Conservation (phyloP, 2,888 invertebrate species). For the Macaria notata region DNA sequence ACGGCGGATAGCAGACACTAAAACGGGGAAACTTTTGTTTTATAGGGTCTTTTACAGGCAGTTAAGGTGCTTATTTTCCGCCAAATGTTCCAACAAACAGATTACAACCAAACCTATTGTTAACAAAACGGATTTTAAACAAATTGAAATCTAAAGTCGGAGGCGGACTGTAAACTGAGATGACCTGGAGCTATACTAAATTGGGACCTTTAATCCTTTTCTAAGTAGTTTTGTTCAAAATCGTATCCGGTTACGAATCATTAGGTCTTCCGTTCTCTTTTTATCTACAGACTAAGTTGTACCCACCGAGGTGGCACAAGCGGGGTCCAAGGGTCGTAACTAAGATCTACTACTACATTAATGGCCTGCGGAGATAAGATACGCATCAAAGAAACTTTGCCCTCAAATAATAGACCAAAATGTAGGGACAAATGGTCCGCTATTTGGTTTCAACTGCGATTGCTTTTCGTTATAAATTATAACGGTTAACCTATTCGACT, state of each 20-base stretch:
- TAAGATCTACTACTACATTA: constrained; percentile 16
- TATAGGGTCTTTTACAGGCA: constrained; percentile 33
- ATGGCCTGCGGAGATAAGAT: constrained; percentile 14
- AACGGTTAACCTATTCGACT: constrained; percentile 14
- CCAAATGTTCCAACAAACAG: constrained; percentile 32
- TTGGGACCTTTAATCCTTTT: constrained; percentile 26
- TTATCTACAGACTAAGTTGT: constrained; percentile 1
- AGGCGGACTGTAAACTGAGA: constrained; percentile 1
- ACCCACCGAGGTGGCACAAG: constrained; percentile 13
- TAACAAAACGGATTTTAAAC: constrained; percentile 15
- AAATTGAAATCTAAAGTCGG: constrained; percentile 24
- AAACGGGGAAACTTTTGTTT: constrained; percentile 35
- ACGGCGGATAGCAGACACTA: constrained; percentile 32
- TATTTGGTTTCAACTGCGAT: constrained; percentile 18
- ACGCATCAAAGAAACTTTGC: constrained; percentile 16
- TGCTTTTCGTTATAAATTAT: constrained; percentile 24
- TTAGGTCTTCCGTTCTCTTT: constrained; percentile 13
- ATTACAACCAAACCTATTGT: constrained; percentile 32
- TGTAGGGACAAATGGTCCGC: constrained; percentile 12
- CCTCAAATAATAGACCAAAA: constrained; percentile 14
- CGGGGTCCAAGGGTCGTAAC: constrained; percentile 9
- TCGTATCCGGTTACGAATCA: constrained; percentile 21
- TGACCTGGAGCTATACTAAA: constrained; percentile 18
- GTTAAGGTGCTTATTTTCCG: constrained; percentile 29
- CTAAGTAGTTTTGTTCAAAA: constrained; percentile 17